Conservation (phyloP, 2,888 invertebrate species). For the Diarsia rubi region DNA sequence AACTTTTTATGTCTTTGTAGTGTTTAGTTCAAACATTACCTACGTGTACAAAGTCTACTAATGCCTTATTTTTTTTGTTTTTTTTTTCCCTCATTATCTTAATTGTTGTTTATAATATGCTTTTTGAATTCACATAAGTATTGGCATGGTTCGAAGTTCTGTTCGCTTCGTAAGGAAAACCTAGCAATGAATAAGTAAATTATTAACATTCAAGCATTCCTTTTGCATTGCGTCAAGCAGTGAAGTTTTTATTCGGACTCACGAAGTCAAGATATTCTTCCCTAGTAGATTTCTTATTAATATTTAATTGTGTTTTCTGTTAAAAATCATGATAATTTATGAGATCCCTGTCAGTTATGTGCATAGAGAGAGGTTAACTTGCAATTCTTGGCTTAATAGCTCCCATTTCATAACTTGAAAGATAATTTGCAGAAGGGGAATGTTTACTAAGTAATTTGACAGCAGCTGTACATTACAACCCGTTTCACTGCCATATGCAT, state of each 20-base stretch:
- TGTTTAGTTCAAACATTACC: slow-evolving; percentile 1
- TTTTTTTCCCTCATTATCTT: too few relatives aligned
- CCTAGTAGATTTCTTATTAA: slow-evolving; percentile 30
- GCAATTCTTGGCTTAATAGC: background rate
- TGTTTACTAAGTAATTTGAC: slow-evolving; percentile 31
- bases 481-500: slow-evolving; percentile 54
- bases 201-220: slow-evolving; percentile 57
- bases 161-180: slow-evolving; percentile 29
- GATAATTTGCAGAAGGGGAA: background rate
- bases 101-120: background rate
- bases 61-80: background rate
- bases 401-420: background rate
- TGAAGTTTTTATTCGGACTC: slow-evolving; percentile 45
- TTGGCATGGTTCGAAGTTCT: slow-evolving; percentile 9
- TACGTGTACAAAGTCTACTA: background rate
- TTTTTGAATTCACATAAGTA: slow-evolving; percentile 1
- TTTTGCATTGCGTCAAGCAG: slow-evolving; percentile 52
- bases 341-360: slow-evolving; percentile 4
- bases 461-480: slow-evolving; percentile 49
- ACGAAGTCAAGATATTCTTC: slow-evolving; percentile 25
- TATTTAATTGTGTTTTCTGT: slow-evolving; percentile 20
- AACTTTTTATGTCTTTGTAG: background rate
- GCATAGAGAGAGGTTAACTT: background rate
- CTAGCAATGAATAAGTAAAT: slow-evolving; percentile 43
- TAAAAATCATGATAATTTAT: slow-evolving; percentile 33